phyloP scores from a whole-genome alignment of 2,888 invertebrate species.

The Ophraella communa region DNA sequence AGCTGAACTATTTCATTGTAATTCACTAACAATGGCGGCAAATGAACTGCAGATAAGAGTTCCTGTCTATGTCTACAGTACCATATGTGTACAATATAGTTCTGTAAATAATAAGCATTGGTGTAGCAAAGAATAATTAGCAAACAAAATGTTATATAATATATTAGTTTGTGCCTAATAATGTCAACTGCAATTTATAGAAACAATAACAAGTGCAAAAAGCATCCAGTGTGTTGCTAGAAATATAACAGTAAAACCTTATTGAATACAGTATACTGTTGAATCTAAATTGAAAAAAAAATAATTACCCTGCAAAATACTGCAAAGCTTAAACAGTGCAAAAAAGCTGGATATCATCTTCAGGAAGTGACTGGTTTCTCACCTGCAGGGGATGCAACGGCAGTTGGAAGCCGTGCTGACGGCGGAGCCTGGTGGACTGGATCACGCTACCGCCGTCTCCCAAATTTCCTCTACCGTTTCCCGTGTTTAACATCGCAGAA shows the following conservation, averaged over 20 bases:
- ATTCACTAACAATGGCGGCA: background rate
- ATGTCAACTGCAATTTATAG: too few relatives aligned
- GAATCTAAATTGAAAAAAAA: background rate
- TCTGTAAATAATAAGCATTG: background rate
- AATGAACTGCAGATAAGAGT: background rate
- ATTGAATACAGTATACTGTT: background rate
- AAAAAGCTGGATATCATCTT: constrained; percentile 10
- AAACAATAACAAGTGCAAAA: background rate
- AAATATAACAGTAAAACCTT: background rate
- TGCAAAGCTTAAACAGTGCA: constrained; percentile 1
- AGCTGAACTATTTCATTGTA: background rate
- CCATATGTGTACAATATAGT: background rate
- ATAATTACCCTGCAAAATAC: background rate
- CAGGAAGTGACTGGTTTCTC: constrained; percentile 49
- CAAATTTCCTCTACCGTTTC: constrained; percentile 38
- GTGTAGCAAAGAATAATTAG: too few relatives aligned
- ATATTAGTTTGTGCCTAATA: too few relatives aligned
- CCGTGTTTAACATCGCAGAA: constrained; percentile 48
- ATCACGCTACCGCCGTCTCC: constrained; percentile 50
- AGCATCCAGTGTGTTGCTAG: background rate
- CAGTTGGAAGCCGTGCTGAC: constrained; percentile 82
- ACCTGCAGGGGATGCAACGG: constrained; percentile 85
- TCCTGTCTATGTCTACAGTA: background rate
- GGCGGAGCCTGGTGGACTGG: constrained; percentile 64
- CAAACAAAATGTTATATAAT: too few relatives aligned